These are phyloP conservation scores for Penelope pileata DNA, from an alignment of 2,113 vertebrate species.

Conservation along the genomic window DNA sequence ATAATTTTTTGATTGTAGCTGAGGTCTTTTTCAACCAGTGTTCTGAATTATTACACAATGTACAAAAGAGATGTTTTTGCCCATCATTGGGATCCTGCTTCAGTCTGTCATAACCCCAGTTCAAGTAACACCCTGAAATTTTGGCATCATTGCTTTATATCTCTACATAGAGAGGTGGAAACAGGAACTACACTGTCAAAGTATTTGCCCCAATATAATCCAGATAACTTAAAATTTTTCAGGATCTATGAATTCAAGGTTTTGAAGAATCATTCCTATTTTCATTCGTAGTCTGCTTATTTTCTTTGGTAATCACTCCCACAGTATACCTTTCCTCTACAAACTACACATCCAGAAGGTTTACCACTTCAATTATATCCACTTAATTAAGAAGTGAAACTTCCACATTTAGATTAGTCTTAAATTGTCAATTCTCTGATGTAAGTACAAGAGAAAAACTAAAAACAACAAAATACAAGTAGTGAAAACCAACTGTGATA, in stretches of 20 bases:
- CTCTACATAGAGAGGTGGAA: not conserved
- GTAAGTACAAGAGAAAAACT: not conserved
- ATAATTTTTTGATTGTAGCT: not conserved
- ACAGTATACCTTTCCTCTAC: not conserved
- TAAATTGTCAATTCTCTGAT: not conserved
- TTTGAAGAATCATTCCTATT: not conserved
- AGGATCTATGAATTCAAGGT: not conserved
- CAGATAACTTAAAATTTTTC: rapidly evolving
- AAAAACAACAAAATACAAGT: not conserved
- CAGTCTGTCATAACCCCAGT: not conserved
- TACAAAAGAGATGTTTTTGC: not conserved
- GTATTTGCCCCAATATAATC: not conserved
- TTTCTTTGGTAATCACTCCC: not conserved
- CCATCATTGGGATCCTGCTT: not conserved
- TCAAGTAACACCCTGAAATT: not conserved
- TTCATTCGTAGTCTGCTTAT: not conserved
- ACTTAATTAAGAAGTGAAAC: not conserved
- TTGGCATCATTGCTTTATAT: not conserved
- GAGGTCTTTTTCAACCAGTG: not conserved
- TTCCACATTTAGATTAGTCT: not conserved
- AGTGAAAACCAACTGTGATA: not conserved
- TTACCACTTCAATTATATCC: not conserved
- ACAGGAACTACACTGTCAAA: not conserved
- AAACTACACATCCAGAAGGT: not conserved
- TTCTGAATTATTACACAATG: not conserved